Evolutionary conservation across 1,140 invertebrate genomes (phyloP).

Genomic region (Trachymyrmex septentrionalis): DNA sequence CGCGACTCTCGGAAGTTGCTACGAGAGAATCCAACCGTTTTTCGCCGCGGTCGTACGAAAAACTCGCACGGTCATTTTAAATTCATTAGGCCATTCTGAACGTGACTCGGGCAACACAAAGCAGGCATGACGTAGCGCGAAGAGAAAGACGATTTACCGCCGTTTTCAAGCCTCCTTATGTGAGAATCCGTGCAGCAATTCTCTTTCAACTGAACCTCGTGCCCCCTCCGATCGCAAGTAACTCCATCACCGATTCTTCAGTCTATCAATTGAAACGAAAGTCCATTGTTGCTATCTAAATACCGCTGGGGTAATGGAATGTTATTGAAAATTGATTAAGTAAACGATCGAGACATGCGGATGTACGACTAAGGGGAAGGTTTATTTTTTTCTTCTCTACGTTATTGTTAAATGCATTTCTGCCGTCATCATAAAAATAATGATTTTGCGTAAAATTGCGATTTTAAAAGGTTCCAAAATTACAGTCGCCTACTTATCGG

Average conservation of each 20-base stretch:
- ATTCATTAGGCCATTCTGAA: slow-evolving; percentile 80
- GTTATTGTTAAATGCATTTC: not conserved
- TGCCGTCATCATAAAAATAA: not conserved
- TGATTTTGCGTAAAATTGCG: not conserved
- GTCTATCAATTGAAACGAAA: slow-evolving; percentile 16
- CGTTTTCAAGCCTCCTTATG: slow-evolving; percentile 68
- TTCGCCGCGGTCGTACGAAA: slow-evolving; percentile 63
- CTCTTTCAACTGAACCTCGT: slow-evolving; percentile 19
- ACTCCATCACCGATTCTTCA: not conserved
- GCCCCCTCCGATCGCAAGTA: slow-evolving; percentile 1
- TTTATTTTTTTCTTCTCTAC: not conserved
- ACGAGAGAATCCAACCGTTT: not conserved
- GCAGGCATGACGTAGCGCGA: slow-evolving; percentile 68
- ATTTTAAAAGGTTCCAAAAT: not conserved
- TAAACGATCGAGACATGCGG: not conserved
- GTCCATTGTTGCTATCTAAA: slow-evolving; percentile 20
- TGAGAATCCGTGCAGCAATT: slow-evolving; percentile 39
- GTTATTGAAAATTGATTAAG: slow-evolving; percentile 25
- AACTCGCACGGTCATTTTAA: slow-evolving; percentile 79
- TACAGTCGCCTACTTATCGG: not conserved
- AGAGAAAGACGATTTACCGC: slow-evolving; percentile 72
- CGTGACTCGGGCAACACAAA: slow-evolving; percentile 71
- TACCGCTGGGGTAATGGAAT: slow-evolving; percentile 15
- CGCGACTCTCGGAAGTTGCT: slow-evolving; percentile 44
- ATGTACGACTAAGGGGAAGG: not conserved